A percentile compares a stretch with the other conserved stretches of the same genome.
These are phyloP conservation scores for Mellilla xanthometata DNA, from an alignment of 2,888 invertebrate genomes.

Conservation along the genomic window DNA sequence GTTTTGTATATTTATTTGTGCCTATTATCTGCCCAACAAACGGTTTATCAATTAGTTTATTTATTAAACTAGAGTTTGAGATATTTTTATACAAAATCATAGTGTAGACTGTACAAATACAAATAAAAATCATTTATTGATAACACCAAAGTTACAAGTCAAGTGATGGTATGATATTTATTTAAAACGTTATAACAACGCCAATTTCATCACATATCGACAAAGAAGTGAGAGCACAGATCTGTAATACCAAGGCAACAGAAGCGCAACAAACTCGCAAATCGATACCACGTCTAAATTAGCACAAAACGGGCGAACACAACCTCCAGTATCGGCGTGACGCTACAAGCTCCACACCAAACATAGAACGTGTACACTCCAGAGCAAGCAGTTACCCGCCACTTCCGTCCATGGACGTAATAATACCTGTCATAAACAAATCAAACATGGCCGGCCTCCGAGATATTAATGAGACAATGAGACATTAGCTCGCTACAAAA, in stretches of 20 bases:
- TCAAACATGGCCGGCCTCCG: conserved; percentile 80
- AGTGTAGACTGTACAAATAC: too few relatives aligned
- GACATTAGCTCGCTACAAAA: conserved; percentile 82
- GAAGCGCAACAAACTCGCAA: background rate
- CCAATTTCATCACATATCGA: too few relatives aligned
- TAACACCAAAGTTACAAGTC: too few relatives aligned
- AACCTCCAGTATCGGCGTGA: conserved; percentile 5
- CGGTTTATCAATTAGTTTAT: too few relatives aligned
- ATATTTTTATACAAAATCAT: too few relatives aligned
- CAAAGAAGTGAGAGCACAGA: background rate
- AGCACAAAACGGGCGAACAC: conserved; percentile 14
- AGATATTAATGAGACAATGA: conserved; percentile 83
- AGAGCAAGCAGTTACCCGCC: conserved; percentile 26
- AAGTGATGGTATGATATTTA: too few relatives aligned
- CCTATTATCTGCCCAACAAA: too few relatives aligned
- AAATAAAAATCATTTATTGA: too few relatives aligned
- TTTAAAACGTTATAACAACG: too few relatives aligned
- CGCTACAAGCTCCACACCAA: background rate
- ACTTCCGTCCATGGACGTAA: conserved; percentile 41
- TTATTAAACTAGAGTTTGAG: too few relatives aligned
- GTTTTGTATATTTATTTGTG: too few relatives aligned
- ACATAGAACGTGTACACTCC: background rate
- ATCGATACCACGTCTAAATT: conserved; percentile 14
- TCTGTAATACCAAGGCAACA: background rate
- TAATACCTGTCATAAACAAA: conserved; percentile 78